Conservation (phyloP, 1,140 invertebrate genomes). For the Cotesia vestalis region DNA sequence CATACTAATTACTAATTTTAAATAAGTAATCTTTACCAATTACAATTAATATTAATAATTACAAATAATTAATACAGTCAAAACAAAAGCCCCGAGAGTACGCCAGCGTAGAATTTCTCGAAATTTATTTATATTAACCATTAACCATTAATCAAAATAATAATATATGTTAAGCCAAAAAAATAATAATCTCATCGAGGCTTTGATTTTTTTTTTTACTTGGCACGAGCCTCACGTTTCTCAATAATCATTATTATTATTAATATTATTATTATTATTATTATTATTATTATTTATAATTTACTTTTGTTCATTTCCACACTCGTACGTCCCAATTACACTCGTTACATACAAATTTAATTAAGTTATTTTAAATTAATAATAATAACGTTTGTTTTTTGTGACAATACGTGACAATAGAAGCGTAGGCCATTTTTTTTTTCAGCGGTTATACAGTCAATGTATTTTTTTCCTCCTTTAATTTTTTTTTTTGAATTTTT, state of each 20-base stretch:
- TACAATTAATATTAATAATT: not conserved
- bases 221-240: not conserved
- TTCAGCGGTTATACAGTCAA: slow-evolving; percentile 25
- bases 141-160: slow-evolving; percentile 21
- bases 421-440: slow-evolving; percentile 32
- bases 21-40: not conserved
- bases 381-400: slow-evolving; percentile 23
- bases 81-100: slow-evolving; percentile 27
- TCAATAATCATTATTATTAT: not conserved
- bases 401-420: slow-evolving; percentile 19
- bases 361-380: slow-evolving; percentile 16
- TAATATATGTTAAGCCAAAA: not conserved
- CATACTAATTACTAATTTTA: no score
- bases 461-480: slow-evolving; percentile 17
- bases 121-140: slow-evolving; percentile 19
- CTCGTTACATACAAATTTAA: slow-evolving; percentile 28
- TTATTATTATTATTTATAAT: not conserved
- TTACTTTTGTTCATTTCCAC: slow-evolving; percentile 19
- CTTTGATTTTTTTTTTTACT: slow-evolving; percentile 1
- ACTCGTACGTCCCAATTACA: slow-evolving; percentile 8
- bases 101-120: slow-evolving; percentile 36
- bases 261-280: not conserved
- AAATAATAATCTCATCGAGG: slow-evolving; percentile 9
- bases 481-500: slow-evolving; percentile 16
- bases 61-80: not conserved